Conservation (phyloP, 2,113 vertebrate genomes). For the Maccullochella peelii region DNA sequence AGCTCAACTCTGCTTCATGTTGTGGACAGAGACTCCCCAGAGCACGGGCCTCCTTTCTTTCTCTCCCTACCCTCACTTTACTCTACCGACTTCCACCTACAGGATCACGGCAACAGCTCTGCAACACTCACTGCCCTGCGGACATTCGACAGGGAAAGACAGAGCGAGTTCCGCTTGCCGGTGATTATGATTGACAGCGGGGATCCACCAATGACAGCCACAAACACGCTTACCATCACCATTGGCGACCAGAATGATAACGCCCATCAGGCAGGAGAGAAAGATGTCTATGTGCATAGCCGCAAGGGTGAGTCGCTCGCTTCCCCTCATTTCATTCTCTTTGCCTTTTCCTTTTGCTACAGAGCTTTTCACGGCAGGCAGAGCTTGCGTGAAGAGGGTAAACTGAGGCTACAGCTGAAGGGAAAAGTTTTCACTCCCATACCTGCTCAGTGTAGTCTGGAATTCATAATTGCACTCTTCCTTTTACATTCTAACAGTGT, state of each 20-base stretch:
- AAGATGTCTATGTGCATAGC: slow-evolving; percentile 87
- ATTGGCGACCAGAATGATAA: slow-evolving; percentile 92
- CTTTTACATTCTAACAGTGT: slow-evolving; percentile 56
- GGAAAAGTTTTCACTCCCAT: slow-evolving; percentile 50
- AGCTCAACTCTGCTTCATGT: slow-evolving; percentile 86
- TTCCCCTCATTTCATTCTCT: slow-evolving; percentile 37
- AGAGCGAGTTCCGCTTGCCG: slow-evolving; percentile 86
- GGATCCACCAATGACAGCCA: slow-evolving; percentile 87
- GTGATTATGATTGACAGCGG: slow-evolving; percentile 90
- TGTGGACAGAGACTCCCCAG: slow-evolving; percentile 85
- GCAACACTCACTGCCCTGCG: slow-evolving; percentile 89
- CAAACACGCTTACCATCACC: slow-evolving; percentile 88
- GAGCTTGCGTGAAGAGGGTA: slow-evolving; percentile 47
- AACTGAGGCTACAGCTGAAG: slow-evolving; percentile 39
- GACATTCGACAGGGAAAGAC: slow-evolving; percentile 89
- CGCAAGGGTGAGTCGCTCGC: slow-evolving; percentile 83
- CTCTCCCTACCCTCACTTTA: slow-evolving; percentile 83
- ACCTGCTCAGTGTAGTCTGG: slow-evolving; percentile 52
- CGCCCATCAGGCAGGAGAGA: slow-evolving; percentile 87
- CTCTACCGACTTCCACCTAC: slow-evolving; percentile 87
- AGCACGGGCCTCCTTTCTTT: slow-evolving; percentile 88
- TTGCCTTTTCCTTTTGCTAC: slow-evolving; percentile 32
- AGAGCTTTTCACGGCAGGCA: slow-evolving; percentile 38
- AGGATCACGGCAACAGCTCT: slow-evolving; percentile 88
- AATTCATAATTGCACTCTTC: slow-evolving; percentile 66